Percentiles rank a stretch among this genome's conserved stretches.
Evolutionary conservation across 2,113 vertebrate genomes (phyloP).

Genomic region (Rhodinocichla rosea): DNA sequence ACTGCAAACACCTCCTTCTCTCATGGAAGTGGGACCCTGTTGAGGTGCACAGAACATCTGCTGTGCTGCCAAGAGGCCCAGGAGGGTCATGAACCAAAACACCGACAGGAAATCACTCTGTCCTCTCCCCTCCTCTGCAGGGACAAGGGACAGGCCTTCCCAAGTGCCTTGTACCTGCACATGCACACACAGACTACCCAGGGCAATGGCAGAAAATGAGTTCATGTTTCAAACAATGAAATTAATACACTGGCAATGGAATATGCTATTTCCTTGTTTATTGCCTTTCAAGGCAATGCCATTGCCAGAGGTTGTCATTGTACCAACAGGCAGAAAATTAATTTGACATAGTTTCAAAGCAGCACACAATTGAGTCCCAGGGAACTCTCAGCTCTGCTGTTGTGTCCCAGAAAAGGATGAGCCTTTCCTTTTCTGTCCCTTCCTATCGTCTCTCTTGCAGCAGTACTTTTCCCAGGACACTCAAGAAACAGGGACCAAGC

Average conservation of each 20-base stretch:
- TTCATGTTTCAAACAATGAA: background rate
- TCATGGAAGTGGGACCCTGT: rapidly evolving
- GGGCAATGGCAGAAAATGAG: background rate
- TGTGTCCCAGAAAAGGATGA: background rate
- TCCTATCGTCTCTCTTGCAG: background rate
- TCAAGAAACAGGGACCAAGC: background rate
- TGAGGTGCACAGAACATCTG: rapidly evolving
- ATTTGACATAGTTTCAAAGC: background rate
- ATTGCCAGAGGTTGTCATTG: slow-evolving; percentile 11
- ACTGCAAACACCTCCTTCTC: background rate
- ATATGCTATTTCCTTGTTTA: slow-evolving; percentile 19
- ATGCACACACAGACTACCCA: background rate
- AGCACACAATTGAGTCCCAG: background rate
- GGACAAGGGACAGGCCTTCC: background rate
- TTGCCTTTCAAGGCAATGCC: slow-evolving; percentile 4
- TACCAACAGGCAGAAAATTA: slow-evolving; percentile 19
- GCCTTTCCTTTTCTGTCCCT: background rate
- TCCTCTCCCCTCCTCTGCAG: background rate
- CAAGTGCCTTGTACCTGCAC: background rate
- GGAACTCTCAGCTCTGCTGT: background rate
- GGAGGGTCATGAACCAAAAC: background rate
- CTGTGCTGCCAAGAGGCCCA: background rate
- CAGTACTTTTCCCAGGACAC: background rate
- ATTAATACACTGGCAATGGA: slow-evolving; percentile 21
- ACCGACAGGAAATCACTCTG: rapidly evolving